Evolutionary conservation across 2,888 invertebrate species (phyloP), one percentile per base, ranked within the genome.

Genomic region (Noctua comes): DNA sequence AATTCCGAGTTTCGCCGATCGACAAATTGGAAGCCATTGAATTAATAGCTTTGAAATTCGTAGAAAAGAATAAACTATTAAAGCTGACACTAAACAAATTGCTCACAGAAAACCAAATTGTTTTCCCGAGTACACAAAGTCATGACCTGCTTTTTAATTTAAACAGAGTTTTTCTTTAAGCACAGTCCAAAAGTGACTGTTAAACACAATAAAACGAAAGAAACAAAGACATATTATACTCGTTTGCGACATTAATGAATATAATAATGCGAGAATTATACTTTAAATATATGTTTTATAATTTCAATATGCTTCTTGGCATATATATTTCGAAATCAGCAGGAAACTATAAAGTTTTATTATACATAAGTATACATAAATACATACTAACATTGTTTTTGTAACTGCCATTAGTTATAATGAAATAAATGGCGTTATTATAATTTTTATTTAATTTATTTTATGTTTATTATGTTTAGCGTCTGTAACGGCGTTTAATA

Each of bases 331-430:
- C 73, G 77, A 84, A 86, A 88, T 82, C 82, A 86, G 81, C 86
- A 89, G 89, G 89, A 88, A 88, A 87, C 73, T 59, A 83, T 88
- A 80, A 88, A 86, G 40, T 87, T 89, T 89, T 86, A 88, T 89
- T 83, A 86, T 76, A 78, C 76, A 83, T 85, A 88, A 80, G 83
- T 87, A 82, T 74, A 79, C 76, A 83, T 85, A 88, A 80, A 84
- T 87, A 82, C 76, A 86, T 89, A 86, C 64, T 87, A 86, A 89
- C 84, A 87, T 82, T 83, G 86, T 86, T 86, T 86, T 83, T 86
- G 86, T 71, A 86, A 82, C 69, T 31, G 43, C 43, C 68, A 72
- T 77, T 73, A 79, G 64, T 76, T 78, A 82, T 84, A 85, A 78
- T 79, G n/a, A 77, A 80, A 77, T 85, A 8, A 84, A 86, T 80